Evolutionary conservation across 2,113 vertebrate species (phyloP).

Genomic region (Pipa parva): DNA sequence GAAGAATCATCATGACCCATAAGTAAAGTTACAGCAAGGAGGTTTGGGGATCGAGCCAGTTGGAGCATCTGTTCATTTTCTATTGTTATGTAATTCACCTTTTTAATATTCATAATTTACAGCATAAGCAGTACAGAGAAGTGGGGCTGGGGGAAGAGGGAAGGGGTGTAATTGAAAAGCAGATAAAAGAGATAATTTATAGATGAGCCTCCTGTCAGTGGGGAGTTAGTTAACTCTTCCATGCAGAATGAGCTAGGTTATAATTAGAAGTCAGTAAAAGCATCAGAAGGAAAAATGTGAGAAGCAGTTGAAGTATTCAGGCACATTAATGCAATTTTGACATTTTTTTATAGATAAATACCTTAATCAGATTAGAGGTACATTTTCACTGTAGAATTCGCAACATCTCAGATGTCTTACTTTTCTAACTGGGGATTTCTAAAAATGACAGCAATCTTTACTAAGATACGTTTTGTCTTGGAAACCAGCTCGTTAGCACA

Average conservation of each 20-base stretch:
- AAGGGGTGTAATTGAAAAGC: neutral
- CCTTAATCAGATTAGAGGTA: too few relatives aligned
- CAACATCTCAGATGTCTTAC: too few relatives aligned
- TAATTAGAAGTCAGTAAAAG: neutral
- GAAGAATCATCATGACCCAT: neutral
- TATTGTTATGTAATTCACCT: slow-evolving; percentile 10
- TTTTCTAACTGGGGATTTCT: too few relatives aligned
- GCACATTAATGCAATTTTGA: too few relatives aligned
- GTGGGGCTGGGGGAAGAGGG: neutral
- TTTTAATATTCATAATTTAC: slow-evolving; percentile 6
- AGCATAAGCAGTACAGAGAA: neutral
- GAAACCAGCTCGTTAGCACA: too few relatives aligned
- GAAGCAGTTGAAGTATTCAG: neutral
- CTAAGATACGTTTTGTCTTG: too few relatives aligned
- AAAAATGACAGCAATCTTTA: too few relatives aligned
- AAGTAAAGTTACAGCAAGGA: neutral
- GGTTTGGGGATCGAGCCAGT: neutral
- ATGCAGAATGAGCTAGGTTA: neutral
- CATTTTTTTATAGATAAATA: too few relatives aligned
- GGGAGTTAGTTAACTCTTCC: neutral
- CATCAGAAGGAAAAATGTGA: neutral
- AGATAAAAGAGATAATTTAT: neutral
- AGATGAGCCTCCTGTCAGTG: neutral
- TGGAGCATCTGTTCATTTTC: neutral
- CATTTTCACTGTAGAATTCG: too few relatives aligned